Percentiles rank a stretch among this genome's conserved stretches.
Conservation (phyloP, 2,797 vertebrate species). For the Brachyalestes nurse region DNA sequence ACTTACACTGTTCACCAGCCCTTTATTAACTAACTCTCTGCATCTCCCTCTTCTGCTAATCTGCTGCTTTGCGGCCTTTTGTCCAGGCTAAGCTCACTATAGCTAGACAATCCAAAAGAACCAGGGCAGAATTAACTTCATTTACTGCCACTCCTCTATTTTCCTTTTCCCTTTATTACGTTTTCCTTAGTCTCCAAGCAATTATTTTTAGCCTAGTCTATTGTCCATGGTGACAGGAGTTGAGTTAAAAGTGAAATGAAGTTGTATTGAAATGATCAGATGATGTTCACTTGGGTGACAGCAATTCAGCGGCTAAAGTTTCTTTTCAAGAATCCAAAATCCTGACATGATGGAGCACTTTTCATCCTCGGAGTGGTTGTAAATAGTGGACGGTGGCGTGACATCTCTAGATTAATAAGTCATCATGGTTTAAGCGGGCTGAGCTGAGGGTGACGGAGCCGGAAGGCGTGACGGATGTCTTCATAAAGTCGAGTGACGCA, state of each 20-base stretch:
- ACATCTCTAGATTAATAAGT: slow-evolving; percentile 15
- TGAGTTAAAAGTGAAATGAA: background rate
- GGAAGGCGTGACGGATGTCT: slow-evolving; percentile 26
- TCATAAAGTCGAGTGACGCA: background rate
- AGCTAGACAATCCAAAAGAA: slow-evolving; percentile 4
- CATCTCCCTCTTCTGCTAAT: slow-evolving; percentile 13
- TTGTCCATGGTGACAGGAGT: background rate
- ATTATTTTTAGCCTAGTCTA: background rate
- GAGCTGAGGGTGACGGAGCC: slow-evolving; percentile 8
- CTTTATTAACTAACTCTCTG: background rate
- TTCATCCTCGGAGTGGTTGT: background rate
- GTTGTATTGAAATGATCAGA: background rate
- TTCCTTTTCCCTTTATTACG: background rate
- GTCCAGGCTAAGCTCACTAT: slow-evolving; percentile 11
- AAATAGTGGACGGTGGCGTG: background rate
- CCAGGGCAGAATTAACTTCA: background rate
- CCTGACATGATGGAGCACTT: background rate
- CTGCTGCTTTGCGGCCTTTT: slow-evolving; percentile 6
- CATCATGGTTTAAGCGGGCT: background rate
- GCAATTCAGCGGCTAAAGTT: background rate
- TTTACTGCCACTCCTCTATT: slow-evolving; percentile 3
- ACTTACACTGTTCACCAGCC: background rate
- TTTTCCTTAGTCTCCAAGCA: background rate
- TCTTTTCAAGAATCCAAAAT: background rate
- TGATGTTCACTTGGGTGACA: no score